Percentiles rank a stretch among this genome's conserved stretches.
Evolutionary conservation across 2,888 invertebrate genomes (phyloP).

Genomic region (Clepsis dumicolana): DNA sequence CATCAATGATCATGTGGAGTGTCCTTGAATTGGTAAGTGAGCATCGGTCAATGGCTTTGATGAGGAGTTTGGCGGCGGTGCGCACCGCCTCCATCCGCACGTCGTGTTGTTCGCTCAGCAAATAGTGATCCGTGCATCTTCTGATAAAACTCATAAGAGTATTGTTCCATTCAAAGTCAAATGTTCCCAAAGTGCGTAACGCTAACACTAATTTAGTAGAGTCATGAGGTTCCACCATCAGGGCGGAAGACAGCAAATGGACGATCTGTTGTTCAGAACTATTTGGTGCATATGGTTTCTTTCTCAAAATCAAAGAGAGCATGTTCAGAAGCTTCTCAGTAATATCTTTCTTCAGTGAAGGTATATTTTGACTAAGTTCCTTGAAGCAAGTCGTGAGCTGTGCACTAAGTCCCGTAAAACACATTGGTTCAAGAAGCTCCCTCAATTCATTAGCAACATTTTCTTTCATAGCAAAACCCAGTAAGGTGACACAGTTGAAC

Average conservation of each 20-base stretch:
- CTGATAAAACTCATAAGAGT: conserved; percentile 96
- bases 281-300: conserved; percentile 90
- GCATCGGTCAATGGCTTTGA: conserved; percentile 91
- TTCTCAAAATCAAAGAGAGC: conserved; percentile 95
- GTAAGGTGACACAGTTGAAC: conserved; percentile 97
- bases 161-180: conserved; percentile 95
- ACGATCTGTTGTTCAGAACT: conserved; percentile 80
- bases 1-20: conserved; percentile 95
- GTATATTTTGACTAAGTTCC: conserved; percentile 95
- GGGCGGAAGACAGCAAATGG: conserved; percentile 71
- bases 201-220: conserved; percentile 96
- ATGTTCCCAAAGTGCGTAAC: conserved; percentile 95
- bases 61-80: conserved; percentile 95
- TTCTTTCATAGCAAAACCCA: conserved; percentile 95
- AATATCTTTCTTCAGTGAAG: conserved; percentile 95
- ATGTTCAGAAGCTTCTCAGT: conserved; percentile 96
- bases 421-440: conserved; percentile 95
- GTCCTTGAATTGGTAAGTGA: conserved; percentile 91
- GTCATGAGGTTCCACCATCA: conserved; percentile 88
- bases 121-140: conserved; percentile 96
- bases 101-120: conserved; percentile 96
- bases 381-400: conserved; percentile 96
- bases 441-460: conserved; percentile 92
- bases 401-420: conserved; percentile 95
- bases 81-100: conserved; percentile 96